Base-by-base conservation (phyloP, 2,797 vertebrate genomes). In the Esox masquinongy region DNA sequence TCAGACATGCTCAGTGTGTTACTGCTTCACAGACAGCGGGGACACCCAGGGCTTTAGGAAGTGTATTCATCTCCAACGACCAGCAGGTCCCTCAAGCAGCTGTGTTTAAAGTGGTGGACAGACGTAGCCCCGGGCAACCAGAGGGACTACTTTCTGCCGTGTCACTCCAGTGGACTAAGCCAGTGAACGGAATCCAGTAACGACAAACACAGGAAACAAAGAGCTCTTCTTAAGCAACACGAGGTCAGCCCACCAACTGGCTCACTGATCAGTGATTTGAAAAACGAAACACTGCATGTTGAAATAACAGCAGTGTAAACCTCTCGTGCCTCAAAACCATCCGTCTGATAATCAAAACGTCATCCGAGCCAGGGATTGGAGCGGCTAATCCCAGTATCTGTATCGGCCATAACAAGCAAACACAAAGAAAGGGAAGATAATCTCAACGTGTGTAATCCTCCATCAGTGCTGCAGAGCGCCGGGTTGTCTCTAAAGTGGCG, bases 371-470 rank as follows among this genome's bases (percentile, higher is more conserved):
- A 76, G 76, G 75, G 81, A 87, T 85, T 80, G 81, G 68, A 47
- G 77, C 15, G 47, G 36, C 15, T 92, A 92, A 93, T 92, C 90
- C 85, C 74, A 77, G 78, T 51, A 82, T 87, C 84, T 82, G 85
- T 87, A 88, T 88, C 79, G 84, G 79, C 76, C 73, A 83, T 81
- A 86, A 87, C 80, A 88, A 85, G 80, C 85, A 90, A 89, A 91
- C 82, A 86, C 79, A 85, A 90, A 76, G 73, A 88, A 87, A 82
- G 81, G 73, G 76, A 87, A 82, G 72, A 85, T 91, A 74, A 86
- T 85, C 59, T 79, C 68, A 78, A 73, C 36, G 24, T 76, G 71
- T 69, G 74, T 73, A 72, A 82, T 82, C 71, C 68, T 64, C 59
- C 22, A 36, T 63, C 64, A n/a, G 19, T 61, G 29, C 39, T 56